Conservation (phyloP, 2,888 invertebrate genomes). For the Standfussiana lucernea region DNA sequence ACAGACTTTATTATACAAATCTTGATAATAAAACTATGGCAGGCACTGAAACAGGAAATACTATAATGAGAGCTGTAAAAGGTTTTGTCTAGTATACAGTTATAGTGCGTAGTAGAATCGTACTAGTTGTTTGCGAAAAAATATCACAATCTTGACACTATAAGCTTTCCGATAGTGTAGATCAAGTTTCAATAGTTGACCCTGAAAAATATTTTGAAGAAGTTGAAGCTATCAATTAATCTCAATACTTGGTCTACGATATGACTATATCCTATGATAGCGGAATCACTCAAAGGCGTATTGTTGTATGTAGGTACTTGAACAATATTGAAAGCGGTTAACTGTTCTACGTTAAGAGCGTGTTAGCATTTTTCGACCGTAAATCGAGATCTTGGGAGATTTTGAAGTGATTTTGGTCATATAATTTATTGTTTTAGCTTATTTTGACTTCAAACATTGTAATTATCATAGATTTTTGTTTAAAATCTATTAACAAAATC, state of each 20-base stretch:
- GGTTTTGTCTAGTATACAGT: neutral
- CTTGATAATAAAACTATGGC: slow-evolving; percentile 21
- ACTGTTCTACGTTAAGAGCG: neutral
- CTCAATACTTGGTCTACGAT: neutral
- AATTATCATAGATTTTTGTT: too few species aligned
- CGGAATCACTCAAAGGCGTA: slow-evolving; percentile 9
- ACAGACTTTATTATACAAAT: slow-evolving; percentile 31
- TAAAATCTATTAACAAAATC: too few species aligned
- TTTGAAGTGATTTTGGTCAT: too few species aligned
- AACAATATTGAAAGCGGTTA: slow-evolving; percentile 4
- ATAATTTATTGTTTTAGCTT: too few species aligned
- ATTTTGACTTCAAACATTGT: too few species aligned
- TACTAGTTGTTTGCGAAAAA: neutral
- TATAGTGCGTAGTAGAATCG: neutral
- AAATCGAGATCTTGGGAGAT: too few species aligned
- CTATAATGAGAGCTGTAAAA: slow-evolving; percentile 16
- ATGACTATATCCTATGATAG: slow-evolving; percentile 19
- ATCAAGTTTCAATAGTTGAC: slow-evolving; percentile 12
- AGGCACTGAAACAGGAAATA: slow-evolving; percentile 29
- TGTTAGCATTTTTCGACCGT: too few species aligned
- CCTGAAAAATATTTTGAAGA: neutral
- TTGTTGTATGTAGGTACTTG: neutral
- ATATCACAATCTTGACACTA: slow-evolving; percentile 31
- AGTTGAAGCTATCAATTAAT: slow-evolving; percentile 5
- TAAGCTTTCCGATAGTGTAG: neutral